Evolutionary conservation across 1,140 invertebrate genomes (phyloP).

Genomic region (Drosophila littoralis): DNA sequence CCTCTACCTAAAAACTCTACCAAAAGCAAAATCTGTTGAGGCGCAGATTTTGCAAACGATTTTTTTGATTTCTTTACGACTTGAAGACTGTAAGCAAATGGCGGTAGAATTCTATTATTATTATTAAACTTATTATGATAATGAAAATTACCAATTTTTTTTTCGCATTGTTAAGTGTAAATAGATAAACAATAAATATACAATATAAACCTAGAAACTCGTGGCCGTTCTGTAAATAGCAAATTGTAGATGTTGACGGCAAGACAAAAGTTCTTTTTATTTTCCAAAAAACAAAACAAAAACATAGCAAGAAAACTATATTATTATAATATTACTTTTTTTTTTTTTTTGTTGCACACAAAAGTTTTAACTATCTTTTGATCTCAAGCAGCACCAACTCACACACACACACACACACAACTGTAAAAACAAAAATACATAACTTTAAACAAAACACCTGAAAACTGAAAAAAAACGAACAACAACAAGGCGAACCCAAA

Average conservation of each 20-base stretch:
- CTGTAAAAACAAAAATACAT: neutral
- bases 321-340: constrained; percentile 12
- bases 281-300: constrained; percentile 27
- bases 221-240: constrained; percentile 63
- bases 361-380: constrained; percentile 78
- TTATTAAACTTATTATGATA: constrained; percentile 44
- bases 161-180: constrained; percentile 63
- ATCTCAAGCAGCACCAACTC: constrained; percentile 71
- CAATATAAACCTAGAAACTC: constrained; percentile 21
- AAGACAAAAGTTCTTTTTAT: constrained; percentile 26
- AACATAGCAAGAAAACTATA: constrained; percentile 19
- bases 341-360: constrained; percentile 45
- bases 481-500: constrained; percentile 61
- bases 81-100: constrained; percentile 77
- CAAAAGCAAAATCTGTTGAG: constrained; percentile 66
- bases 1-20: constrained; percentile 56
- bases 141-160: constrained; percentile 25
- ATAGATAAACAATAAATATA: constrained; percentile 56
- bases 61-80: constrained; percentile 72
- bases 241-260: constrained; percentile 35
- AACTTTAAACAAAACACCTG: constrained; percentile 24
- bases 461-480: constrained; percentile 37
- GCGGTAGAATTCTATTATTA: constrained; percentile 61
- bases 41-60: constrained; percentile 64
- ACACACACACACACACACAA: constrained; percentile 31